A percentile compares a stretch with the other conserved stretches of the same genome.
These are phyloP conservation scores for Vombatus ursinus DNA, from an alignment of 2,113 vertebrate species.

Conservation along the genomic window DNA sequence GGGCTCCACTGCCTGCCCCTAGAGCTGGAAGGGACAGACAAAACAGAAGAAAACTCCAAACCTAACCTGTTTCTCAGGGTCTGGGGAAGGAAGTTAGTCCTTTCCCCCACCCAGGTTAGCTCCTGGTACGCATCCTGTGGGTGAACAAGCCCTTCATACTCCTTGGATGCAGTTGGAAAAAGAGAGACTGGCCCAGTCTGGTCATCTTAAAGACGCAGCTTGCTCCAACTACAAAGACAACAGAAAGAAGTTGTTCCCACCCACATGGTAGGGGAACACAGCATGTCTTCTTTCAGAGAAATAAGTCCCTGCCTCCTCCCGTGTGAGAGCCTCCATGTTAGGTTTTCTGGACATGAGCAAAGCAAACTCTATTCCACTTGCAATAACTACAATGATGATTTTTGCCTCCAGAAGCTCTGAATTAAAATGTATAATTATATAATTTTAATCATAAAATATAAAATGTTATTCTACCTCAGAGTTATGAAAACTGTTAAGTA, in stretches of 20 bases:
- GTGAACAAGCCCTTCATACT: not conserved
- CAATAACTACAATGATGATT: no score
- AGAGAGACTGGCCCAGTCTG: not conserved
- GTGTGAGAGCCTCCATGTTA: no score
- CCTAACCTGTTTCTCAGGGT: no score
- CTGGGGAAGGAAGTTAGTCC: not conserved
- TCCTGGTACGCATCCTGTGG: no score
- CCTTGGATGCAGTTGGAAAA: not conserved
- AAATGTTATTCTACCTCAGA: no score
- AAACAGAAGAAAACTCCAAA: not conserved
- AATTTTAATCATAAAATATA: no score
- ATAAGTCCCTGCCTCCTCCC: not conserved
- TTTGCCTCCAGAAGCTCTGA: no score
- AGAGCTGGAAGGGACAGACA: not conserved
- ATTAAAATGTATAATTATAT: no score
- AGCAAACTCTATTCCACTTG: no score
- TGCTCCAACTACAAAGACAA: not conserved
- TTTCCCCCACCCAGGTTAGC: not conserved
- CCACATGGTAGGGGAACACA: not conserved
- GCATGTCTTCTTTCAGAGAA: not conserved
- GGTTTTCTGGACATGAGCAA: no score
- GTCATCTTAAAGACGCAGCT: not conserved
- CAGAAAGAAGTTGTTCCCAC: not conserved
- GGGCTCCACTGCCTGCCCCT: not conserved
- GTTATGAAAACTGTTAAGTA: no score